phyloP scores from a whole-genome alignment of 2,888 invertebrate genomes.

The Lycophotia porphyrea region DNA sequence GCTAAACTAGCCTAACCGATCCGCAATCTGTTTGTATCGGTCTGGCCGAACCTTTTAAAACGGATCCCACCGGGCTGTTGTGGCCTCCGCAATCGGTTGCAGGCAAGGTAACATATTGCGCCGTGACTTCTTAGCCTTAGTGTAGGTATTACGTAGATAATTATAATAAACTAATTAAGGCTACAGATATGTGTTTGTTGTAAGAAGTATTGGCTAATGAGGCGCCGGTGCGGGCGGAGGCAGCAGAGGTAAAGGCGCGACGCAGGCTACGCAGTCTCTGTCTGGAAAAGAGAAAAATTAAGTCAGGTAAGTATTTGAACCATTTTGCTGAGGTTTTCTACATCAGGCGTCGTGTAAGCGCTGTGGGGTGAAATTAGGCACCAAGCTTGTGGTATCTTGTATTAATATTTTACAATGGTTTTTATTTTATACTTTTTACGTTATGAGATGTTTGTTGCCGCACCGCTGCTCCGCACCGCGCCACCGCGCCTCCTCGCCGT shows the following conservation, averaged over 20 bases:
- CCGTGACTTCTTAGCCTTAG: not conserved
- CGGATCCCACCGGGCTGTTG: not conserved
- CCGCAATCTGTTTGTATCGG: not conserved
- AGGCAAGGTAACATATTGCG: not conserved
- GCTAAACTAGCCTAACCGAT: not conserved
- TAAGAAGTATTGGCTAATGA: constrained; percentile 74
- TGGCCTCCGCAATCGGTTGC: not conserved
- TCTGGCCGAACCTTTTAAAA: not conserved
- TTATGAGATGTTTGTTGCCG: too few relatives aligned
- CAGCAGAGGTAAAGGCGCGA: constrained; percentile 83
- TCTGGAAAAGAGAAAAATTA: constrained; percentile 75
- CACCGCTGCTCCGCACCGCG: too few relatives aligned
- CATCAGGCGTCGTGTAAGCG: too few relatives aligned
- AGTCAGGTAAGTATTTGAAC: not conserved
- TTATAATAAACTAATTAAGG: constrained; percentile 14
- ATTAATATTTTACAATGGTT: too few relatives aligned
- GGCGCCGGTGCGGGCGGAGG: constrained; percentile 84
- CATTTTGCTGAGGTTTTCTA: too few relatives aligned
- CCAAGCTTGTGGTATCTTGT: too few relatives aligned
- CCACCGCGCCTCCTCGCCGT: too few relatives aligned
- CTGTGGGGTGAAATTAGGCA: too few relatives aligned
- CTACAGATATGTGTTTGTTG: constrained; percentile 34
- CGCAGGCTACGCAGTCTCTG: constrained; percentile 85
- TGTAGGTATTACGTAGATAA: constrained; percentile 8
- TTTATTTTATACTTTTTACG: too few relatives aligned